Conservation (phyloP, 2,797 vertebrate species). For the Pseudochromis fuscus region DNA sequence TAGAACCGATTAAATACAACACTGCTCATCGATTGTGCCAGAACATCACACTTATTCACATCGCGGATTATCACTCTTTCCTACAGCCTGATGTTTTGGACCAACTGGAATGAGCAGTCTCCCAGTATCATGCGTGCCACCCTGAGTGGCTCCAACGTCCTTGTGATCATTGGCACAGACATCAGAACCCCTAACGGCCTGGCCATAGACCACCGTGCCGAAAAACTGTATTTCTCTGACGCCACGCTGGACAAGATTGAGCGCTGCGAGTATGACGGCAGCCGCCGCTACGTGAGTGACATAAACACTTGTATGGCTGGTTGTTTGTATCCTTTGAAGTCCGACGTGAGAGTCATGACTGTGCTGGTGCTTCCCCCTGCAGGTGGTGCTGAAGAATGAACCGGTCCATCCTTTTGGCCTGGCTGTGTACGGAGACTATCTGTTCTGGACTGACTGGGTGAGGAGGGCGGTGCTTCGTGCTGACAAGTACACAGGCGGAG, state of each 20-base stretch:
- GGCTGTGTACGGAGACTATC: conserved; percentile 95
- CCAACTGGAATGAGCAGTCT: conserved; percentile 98
- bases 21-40: background rate
- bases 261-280: conserved; percentile 97
- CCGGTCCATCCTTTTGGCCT: conserved; percentile 97
- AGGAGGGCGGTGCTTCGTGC: conserved; percentile 95
- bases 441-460: conserved; percentile 99
- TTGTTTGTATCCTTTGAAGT: background rate
- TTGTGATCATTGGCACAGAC: conserved; percentile 95
- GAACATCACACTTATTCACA: background rate
- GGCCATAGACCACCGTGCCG: conserved; percentile 96
- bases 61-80: conserved; percentile 10
- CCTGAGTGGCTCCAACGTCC: conserved; percentile 90
- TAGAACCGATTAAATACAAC: conserved; percentile 52
- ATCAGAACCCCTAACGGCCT: conserved; percentile 96
- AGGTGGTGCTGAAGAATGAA: conserved; percentile 96
- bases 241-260: conserved; percentile 98
- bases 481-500: conserved; percentile 94
- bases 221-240: conserved; percentile 98
- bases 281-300: conserved; percentile 91
- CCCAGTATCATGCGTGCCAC: conserved; percentile 98
- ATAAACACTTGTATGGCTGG: background rate
- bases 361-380: conserved; percentile 57
- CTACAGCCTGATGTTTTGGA: conserved; percentile 98
- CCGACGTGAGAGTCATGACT: background rate